Percentiles rank a stretch among this genome's conserved stretches.
Evolutionary conservation across 2,797 vertebrate genomes (phyloP).

Genomic region (Paguma larvata): DNA sequence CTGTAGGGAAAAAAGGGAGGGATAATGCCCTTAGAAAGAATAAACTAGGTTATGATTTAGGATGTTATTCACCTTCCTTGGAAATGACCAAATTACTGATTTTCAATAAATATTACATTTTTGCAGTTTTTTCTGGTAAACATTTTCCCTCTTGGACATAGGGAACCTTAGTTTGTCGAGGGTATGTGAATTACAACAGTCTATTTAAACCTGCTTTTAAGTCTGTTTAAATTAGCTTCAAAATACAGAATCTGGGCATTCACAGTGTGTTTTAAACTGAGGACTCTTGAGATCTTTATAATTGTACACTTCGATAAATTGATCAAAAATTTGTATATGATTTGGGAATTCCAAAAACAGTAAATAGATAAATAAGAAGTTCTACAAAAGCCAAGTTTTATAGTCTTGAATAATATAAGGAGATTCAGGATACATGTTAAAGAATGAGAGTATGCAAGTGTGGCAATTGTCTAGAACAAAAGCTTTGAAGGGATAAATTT

Average conservation of each 20-base stretch:
- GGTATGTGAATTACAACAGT: background rate
- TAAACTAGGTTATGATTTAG: background rate
- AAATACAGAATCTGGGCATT: background rate
- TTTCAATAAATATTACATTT: conserved; percentile 22
- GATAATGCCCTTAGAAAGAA: background rate
- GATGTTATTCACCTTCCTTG: background rate
- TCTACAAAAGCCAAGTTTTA: background rate
- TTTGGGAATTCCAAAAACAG: conserved; percentile 27
- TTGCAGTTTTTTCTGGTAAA: background rate
- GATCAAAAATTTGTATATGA: background rate
- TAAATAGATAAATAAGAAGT: background rate
- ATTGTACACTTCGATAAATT: background rate
- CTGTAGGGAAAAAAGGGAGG: background rate
- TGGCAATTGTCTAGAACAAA: background rate
- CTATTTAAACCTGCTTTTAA: background rate
- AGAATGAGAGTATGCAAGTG: background rate
- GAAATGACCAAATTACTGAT: conserved; percentile 24
- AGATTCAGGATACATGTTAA: background rate
- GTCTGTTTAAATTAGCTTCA: conserved; percentile 47
- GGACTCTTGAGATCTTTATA: background rate
- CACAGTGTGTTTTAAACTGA: background rate
- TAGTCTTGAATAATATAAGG: background rate
- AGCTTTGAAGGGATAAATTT: background rate
- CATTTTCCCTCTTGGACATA: background rate
- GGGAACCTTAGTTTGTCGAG: background rate